Base-by-base conservation (phyloP, 2,113 vertebrate species). In the Cheilinus undulatus region DNA sequence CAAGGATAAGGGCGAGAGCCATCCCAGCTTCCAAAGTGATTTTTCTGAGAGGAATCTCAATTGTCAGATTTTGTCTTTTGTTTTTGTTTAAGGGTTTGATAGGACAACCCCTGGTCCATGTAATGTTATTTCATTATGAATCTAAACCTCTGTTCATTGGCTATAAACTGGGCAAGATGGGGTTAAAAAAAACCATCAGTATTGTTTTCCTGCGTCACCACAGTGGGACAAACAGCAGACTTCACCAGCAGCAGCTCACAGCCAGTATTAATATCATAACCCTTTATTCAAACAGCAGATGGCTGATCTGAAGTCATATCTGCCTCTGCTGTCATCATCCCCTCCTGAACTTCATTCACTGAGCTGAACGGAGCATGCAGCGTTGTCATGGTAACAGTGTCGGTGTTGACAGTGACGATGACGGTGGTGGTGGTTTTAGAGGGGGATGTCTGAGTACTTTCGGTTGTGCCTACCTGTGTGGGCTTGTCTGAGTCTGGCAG, bases 361-460 rank as follows among this genome's bases (percentile, higher is more conserved):
- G 43, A 77, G 66, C 26, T 23, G 23, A 69, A 20, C 3, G n/a
- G 58, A 51, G 70, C n/a, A 6, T 14, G 7, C 40, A 30, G 40
- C 7, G 65, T 87, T 48, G 83, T 65, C 79, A 85, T 85, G 73
- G 80, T n/a, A 74, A 86, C 52, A 5, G 54, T 10, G 60, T 46
- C 38, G 40, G 68, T 82, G 73, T 86, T 86, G 87, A 74, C 49
- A 24, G 67, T 50, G 82, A 64, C 8, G 5, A 27, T 7, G 40
- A 49, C 12, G 62, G 73, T 27, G 22, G 30, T 34, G 69, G 23
- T 27, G 22, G 27, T 23, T 30, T 57, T 14, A 12, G 54, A 56
- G 32, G 68, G 59, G 17, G 38, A 3, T 17, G 49, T 53, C 34
- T 1, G 45, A 76, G 53, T 59, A 58, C 46, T 78, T 65, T 50